Conservation (phyloP, 2,113 vertebrate species). For the Aleadryas rufinucha region DNA sequence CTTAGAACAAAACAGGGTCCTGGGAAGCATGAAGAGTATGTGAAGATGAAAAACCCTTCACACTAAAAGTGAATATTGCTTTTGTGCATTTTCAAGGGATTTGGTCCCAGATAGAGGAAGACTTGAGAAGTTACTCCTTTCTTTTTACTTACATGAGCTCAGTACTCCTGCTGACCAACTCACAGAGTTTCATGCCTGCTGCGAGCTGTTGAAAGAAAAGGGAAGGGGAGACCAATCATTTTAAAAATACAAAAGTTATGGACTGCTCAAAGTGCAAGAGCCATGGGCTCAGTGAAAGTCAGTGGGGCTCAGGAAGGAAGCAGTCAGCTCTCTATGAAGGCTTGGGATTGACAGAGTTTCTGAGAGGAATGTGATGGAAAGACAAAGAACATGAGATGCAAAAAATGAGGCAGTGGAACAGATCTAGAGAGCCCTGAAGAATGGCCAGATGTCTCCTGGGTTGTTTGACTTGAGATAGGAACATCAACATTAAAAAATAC, state of each 20-base stretch:
- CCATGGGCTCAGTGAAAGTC: not conserved
- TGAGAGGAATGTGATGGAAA: not conserved
- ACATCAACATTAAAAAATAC: not conserved
- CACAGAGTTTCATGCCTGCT: not conserved
- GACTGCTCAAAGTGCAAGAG: not conserved
- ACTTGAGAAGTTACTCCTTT: not conserved
- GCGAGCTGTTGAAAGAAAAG: not conserved
- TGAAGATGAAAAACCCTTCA: not conserved
- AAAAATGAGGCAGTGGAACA: not conserved
- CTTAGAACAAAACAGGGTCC: not conserved
- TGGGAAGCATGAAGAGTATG: not conserved
- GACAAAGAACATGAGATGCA: not conserved
- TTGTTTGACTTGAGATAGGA: not conserved
- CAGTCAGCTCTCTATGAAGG: not conserved
- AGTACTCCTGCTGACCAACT: not conserved
- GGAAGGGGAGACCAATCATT: not conserved
- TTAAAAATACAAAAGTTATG: not conserved
- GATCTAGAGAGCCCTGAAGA: not conserved
- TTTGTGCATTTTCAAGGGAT: slow-evolving; percentile 16
- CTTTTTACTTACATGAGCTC: not conserved
- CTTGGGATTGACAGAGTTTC: not conserved
- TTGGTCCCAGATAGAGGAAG: not conserved
- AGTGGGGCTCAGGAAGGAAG: not conserved
- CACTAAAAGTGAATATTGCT: not conserved
- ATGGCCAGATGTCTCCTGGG: not conserved